Percentiles rank a stretch among this genome's conserved stretches.
Evolutionary conservation across 2,888 invertebrate genomes (phyloP).

Genomic region (Scrobipalpa costella): DNA sequence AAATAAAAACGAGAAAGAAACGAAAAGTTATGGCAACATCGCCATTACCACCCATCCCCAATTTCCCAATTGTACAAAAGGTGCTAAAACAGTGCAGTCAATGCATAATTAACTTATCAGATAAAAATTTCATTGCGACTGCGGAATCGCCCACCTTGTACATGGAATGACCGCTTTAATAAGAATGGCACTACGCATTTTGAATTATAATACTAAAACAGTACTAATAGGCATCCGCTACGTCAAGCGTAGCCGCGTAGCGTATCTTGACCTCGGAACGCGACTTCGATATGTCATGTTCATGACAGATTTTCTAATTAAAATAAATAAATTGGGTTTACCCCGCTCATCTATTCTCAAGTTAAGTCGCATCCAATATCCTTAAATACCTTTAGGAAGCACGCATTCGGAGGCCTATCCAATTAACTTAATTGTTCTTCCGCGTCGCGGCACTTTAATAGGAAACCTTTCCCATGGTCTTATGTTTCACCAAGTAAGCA

Average conservation of each 20-base stretch:
- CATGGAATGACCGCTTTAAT: constrained; percentile 29
- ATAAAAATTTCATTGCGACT: constrained; percentile 38
- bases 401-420: background rate
- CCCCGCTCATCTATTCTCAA: background rate
- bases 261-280: too few species aligned
- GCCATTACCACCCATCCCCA: background rate
- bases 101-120: constrained; percentile 34
- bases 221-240: too few species aligned
- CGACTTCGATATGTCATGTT: too few species aligned
- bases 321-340: too few species aligned
- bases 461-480: background rate
- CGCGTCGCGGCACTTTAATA: background rate
- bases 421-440: constrained; percentile 5
- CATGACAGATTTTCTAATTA: too few species aligned
- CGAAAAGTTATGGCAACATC: constrained; percentile 2
- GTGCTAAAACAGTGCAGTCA: constrained; percentile 16
- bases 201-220: background rate
- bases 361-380: background rate
- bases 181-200: background rate
- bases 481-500: background rate
- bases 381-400: background rate
- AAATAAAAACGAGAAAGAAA: too few species aligned
- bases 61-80: background rate
- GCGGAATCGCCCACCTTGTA: constrained; percentile 39
- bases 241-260: too few species aligned